These are phyloP conservation scores for Coracopsis vasa DNA, from an alignment of 2,113 vertebrate species.

Conservation along the genomic window DNA sequence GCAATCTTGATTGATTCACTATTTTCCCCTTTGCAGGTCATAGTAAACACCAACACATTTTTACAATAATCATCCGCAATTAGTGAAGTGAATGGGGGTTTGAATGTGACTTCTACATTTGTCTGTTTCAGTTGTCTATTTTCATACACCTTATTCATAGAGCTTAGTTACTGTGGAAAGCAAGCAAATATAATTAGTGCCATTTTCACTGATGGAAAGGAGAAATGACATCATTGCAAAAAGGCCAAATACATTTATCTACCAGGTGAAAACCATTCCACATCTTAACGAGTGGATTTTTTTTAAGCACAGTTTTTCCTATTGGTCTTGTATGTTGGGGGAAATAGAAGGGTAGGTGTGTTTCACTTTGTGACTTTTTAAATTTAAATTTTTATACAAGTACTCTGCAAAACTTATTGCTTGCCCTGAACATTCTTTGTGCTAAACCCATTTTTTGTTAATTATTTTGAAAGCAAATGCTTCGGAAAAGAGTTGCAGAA, in stretches of 20 bases:
- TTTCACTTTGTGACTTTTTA: not conserved
- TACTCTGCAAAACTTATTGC: not conserved
- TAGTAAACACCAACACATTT: constrained; percentile 4
- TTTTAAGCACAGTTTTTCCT: not conserved
- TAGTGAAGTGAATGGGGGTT: constrained; percentile 1
- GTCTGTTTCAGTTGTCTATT: not conserved
- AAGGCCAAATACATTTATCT: not conserved
- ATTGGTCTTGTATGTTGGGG: not conserved
- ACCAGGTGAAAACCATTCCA: not conserved
- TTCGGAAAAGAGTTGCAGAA: not conserved
- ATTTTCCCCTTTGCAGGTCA: not conserved
- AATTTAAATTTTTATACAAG: not conserved
- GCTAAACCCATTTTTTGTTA: not conserved
- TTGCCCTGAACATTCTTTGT: not conserved
- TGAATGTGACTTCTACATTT: not conserved
- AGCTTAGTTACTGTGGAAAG: not conserved
- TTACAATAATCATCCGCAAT: constrained; percentile 44
- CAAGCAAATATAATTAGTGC: constrained; percentile 20
- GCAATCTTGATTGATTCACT: constrained; percentile 4
- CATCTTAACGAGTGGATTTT: not conserved
- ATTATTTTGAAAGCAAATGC: not conserved
- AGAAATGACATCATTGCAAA: not conserved
- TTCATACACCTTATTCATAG: not conserved
- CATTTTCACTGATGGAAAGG: not conserved
- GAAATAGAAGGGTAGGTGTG: not conserved